Conservation (phyloP, 1,140 invertebrate species). For the Zophobas atratus region DNA sequence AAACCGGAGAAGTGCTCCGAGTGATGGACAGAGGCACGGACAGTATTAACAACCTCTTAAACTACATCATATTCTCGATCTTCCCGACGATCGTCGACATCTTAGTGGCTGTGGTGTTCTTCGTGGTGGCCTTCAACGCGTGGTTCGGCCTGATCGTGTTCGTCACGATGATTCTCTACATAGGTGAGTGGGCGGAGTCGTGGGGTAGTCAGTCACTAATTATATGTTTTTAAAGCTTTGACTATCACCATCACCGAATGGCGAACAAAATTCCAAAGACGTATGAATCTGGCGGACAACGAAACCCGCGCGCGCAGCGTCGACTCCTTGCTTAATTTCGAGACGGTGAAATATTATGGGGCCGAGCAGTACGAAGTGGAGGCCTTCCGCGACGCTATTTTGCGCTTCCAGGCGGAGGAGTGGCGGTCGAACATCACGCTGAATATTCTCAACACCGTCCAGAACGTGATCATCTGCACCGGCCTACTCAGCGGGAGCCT, state of each 20-base stretch:
- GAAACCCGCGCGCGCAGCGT: slow-evolving; percentile 91
- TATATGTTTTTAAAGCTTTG: slow-evolving; percentile 71
- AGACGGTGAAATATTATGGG: slow-evolving; percentile 98
- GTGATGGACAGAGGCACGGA: slow-evolving; percentile 97
- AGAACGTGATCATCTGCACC: slow-evolving; percentile 91
- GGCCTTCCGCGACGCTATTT: slow-evolving; percentile 85
- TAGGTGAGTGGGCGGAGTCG: slow-evolving; percentile 78
- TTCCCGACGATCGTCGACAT: slow-evolving; percentile 94
- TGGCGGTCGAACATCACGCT: slow-evolving; percentile 89
- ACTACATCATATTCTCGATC: slow-evolving; percentile 91
- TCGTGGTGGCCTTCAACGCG: slow-evolving; percentile 88
- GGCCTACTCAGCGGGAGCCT: slow-evolving; percentile 91
- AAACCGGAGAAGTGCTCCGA: slow-evolving; percentile 95
- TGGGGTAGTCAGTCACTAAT: neutral
- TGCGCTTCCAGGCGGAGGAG: slow-evolving; percentile 92
- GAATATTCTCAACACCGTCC: slow-evolving; percentile 90
- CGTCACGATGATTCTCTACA: slow-evolving; percentile 91
- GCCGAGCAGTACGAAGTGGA: slow-evolving; percentile 93
- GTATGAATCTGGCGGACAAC: slow-evolving; percentile 96
- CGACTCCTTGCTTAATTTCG: slow-evolving; percentile 97
- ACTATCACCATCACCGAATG: slow-evolving; percentile 95
- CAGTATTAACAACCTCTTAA: slow-evolving; percentile 93
- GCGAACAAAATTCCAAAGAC: slow-evolving; percentile 93
- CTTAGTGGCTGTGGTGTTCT: slow-evolving; percentile 92
- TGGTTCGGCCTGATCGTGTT: slow-evolving; percentile 97